Conservation (phyloP, 2,888 invertebrate genomes). For the Dendrolimus houi region DNA sequence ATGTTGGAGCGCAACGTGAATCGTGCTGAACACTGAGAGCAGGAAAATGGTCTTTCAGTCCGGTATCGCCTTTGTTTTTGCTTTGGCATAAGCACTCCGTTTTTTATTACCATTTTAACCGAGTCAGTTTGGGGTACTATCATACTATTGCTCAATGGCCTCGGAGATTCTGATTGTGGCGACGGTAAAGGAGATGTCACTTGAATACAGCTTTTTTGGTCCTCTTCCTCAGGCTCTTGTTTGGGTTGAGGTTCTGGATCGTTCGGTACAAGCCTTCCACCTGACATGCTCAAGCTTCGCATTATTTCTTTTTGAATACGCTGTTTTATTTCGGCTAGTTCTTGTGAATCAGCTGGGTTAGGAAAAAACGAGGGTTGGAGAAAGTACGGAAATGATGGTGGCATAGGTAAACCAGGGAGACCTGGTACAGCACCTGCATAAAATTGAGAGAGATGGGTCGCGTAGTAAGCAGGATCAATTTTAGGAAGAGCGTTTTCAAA, state of each 20-base stretch:
- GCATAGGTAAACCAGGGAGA: slow-evolving; percentile 68
- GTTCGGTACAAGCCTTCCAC: slow-evolving; percentile 77
- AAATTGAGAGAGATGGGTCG: slow-evolving; percentile 78
- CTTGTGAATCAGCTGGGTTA: slow-evolving; percentile 74
- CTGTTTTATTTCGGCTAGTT: slow-evolving; percentile 81
- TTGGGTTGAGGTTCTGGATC: slow-evolving; percentile 53
- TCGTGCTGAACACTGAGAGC: slow-evolving; percentile 92
- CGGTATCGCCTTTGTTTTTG: slow-evolving; percentile 93
- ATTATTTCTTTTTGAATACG: slow-evolving; percentile 80
- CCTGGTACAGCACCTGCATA: slow-evolving; percentile 75
- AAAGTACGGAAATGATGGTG: slow-evolving; percentile 80
- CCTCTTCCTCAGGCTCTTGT: slow-evolving; percentile 72
- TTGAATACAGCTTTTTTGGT: slow-evolving; percentile 64
- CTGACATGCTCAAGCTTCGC: slow-evolving; percentile 80
- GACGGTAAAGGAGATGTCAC: slow-evolving; percentile 58
- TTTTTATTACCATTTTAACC: slow-evolving; percentile 93
- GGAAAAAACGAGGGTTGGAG: slow-evolving; percentile 76
- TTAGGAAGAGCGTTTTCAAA: slow-evolving; percentile 78
- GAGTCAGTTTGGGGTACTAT: slow-evolving; percentile 73
- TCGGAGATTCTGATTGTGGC: slow-evolving; percentile 64
- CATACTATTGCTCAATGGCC: slow-evolving; percentile 59
- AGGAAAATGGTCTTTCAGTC: slow-evolving; percentile 93
- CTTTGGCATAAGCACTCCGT: slow-evolving; percentile 92
- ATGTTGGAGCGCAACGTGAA: slow-evolving; percentile 96
- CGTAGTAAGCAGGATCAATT: slow-evolving; percentile 78